Percentiles rank a stretch among this genome's conserved stretches.
Evolutionary conservation across 2,113 vertebrate genomes (phyloP).

Genomic region (Nanger granti): DNA sequence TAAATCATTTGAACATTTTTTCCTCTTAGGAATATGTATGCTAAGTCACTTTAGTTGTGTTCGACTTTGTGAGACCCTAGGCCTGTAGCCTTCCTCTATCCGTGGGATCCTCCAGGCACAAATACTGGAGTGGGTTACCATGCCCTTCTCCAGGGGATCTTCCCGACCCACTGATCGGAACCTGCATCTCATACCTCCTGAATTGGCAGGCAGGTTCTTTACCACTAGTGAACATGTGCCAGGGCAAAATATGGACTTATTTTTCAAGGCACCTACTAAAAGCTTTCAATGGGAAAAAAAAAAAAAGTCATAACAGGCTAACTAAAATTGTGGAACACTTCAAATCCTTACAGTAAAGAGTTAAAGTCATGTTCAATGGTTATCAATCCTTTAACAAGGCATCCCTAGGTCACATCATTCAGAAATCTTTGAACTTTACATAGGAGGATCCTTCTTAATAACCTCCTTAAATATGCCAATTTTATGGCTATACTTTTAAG

Average conservation of each 20-base stretch:
- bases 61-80: not conserved
- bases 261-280: not conserved
- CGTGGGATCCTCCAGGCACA: not conserved
- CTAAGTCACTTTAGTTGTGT: not conserved
- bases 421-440: not conserved
- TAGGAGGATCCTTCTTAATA: not conserved
- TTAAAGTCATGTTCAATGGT: not conserved
- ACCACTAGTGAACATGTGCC: not conserved
- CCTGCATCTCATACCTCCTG: not conserved
- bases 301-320: not conserved
- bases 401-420: not conserved
- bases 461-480: not conserved
- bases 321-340: not conserved
- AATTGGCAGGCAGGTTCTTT: not conserved
- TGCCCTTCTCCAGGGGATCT: not conserved
- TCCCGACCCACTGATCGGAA: rapidly evolving
- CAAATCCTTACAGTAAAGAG: not conserved
- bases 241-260: not conserved
- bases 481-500: not conserved
- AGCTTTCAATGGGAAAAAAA: not conserved
- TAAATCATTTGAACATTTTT: not conserved
- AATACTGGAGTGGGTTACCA: not conserved
- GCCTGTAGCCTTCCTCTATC: not conserved
- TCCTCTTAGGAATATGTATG: not conserved
- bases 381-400: not conserved